Percentiles rank a stretch among this genome's conserved stretches.
Evolutionary conservation across 2,888 invertebrate genomes (phyloP).

Genomic region (Luperina testacea): DNA sequence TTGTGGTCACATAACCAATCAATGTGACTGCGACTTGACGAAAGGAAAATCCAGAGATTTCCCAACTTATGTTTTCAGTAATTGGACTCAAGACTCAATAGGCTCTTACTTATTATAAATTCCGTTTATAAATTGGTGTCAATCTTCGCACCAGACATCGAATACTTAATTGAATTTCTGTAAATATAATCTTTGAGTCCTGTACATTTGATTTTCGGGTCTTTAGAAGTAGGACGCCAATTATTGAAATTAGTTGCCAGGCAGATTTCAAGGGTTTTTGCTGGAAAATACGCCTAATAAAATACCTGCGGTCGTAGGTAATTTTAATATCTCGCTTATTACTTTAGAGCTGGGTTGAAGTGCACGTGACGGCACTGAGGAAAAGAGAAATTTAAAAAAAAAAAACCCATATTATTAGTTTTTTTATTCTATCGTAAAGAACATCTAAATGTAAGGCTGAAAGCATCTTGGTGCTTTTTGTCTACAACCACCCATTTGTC

Average conservation of each 20-base stretch:
- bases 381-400: too few species aligned
- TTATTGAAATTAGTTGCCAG: conserved; percentile 32
- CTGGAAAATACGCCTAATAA: conserved; percentile 4
- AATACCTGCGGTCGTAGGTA: conserved; percentile 6
- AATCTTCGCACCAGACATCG: conserved; percentile 39
- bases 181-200: conserved; percentile 31
- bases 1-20: conserved; percentile 50
- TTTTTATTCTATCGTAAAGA: not conserved
- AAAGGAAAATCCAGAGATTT: conserved; percentile 14
- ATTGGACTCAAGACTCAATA: conserved; percentile 42
- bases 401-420: not conserved
- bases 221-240: conserved; percentile 19
- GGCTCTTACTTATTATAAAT: conserved; percentile 53
- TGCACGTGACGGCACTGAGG: not conserved
- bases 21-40: conserved; percentile 6
- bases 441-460: too few species aligned
- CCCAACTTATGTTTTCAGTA: conserved; percentile 44
- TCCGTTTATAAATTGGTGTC: conserved; percentile 54
- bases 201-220: conserved; percentile 27
- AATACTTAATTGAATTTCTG: conserved; percentile 38
- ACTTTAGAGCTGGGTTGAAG: not conserved
- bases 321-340: conserved; percentile 14
- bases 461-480: not conserved
- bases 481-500: not conserved
- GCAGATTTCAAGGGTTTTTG: not conserved